Evolutionary conservation across 2,113 vertebrate species (phyloP).

Genomic region (Sinocyclocheilus grahami): DNA sequence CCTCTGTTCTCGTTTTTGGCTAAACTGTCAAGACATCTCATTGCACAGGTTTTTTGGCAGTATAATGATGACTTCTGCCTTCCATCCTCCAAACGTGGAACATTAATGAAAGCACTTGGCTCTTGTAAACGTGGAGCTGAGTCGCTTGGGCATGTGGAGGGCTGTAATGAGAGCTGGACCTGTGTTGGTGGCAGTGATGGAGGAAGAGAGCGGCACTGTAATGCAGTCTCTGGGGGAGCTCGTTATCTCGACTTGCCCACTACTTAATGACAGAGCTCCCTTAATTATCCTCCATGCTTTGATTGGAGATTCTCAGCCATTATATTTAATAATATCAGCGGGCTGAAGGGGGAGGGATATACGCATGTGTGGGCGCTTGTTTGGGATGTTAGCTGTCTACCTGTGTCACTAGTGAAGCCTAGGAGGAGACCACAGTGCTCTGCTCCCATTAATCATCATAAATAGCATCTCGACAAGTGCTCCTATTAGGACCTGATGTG

Average conservation of each 20-base stretch:
- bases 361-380: slow-evolving; percentile 44
- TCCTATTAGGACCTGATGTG: slow-evolving; percentile 38
- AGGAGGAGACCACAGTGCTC: slow-evolving; percentile 36
- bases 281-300: slow-evolving; percentile 69
- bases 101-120: slow-evolving; percentile 42
- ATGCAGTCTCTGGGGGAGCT: slow-evolving; percentile 62
- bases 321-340: slow-evolving; percentile 69
- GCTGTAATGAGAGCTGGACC: slow-evolving; percentile 52
- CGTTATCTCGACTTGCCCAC: slow-evolving; percentile 65
- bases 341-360: slow-evolving; percentile 34
- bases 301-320: slow-evolving; percentile 64
- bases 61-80: slow-evolving; percentile 43
- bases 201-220: slow-evolving; percentile 43
- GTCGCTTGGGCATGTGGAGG: slow-evolving; percentile 1
- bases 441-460: slow-evolving; percentile 50
- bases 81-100: slow-evolving; percentile 31
- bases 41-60: slow-evolving; percentile 9
- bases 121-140: slow-evolving; percentile 29
- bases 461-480: slow-evolving; percentile 16
- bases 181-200: slow-evolving; percentile 13
- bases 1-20: slow-evolving; percentile 19
- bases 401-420: slow-evolving; percentile 50
- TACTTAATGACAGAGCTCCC: slow-evolving; percentile 65
- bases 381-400: slow-evolving; percentile 46
- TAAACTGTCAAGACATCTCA: slow-evolving; percentile 41